Base-by-base conservation (phyloP, 2,113 vertebrate genomes). In the Albula glossodonta region DNA sequence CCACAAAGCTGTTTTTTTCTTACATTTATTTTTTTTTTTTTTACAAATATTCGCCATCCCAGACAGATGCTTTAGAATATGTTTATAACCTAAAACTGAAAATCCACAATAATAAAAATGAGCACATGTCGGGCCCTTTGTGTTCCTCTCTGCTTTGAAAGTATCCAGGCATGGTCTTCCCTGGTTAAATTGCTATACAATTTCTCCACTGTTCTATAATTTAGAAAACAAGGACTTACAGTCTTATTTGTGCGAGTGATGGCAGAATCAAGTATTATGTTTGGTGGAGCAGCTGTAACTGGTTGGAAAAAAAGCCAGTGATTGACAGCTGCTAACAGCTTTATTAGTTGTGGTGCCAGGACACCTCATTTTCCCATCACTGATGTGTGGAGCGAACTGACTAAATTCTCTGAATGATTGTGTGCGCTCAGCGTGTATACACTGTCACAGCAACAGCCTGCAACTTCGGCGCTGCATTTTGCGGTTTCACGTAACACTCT, bases 1-100 rank as follows among this genome's bases (percentile, higher is more conserved):
- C 57, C 56, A 80, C 78, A 8, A n/a, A 80, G 57, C 48, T 41
- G 49, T 15, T 51, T 82, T 41, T 57, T 31, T 25, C 31, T 41
- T 13, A 63, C 49, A 77, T 50, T 41, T 41, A 1, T 41, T 41
- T 41, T 41, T 41, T 41, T 41, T 41, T 1, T 41, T 41, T 41
- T 41, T 41, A 41, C 31, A 41, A 41, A 41, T 41, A 41, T 41
- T 41, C 0, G 31, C 31, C 1, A 41, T 41, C 81, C 53, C 56
- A 81, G 84, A 49, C 57, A 81, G 41, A 85, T 85, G 51, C 51
- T 74, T 31, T 9, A 31, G 70, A n/a, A 4, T 63, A 63, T 81
- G 10, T 85, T 85, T 53, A 63, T 57, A 84, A 50, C 19, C 13
- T 51, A 50, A 77, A 66, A 84, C 51, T 25, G 9, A 79, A 79